Conservation (phyloP, 1,140 invertebrate genomes). For the Bombus balteatus region DNA sequence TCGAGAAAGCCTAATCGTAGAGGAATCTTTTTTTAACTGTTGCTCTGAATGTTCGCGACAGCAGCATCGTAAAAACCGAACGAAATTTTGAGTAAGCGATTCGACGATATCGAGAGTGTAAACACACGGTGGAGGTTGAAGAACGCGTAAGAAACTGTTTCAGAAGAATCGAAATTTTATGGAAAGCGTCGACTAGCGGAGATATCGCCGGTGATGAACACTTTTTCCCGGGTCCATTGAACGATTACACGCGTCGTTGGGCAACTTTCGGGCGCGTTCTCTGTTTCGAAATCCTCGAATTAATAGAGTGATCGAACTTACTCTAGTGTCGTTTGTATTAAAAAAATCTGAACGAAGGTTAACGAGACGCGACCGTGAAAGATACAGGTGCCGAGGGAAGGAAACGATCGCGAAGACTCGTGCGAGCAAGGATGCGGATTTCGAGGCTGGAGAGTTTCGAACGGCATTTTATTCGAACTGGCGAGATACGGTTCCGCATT, state of each 20-base stretch:
- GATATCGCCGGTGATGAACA: not conserved
- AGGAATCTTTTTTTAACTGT: fast-evolving
- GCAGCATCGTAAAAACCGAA: not conserved
- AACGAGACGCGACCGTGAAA: not conserved
- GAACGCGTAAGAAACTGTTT: not conserved
- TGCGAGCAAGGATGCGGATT: not conserved
- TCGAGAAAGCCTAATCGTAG: fast-evolving
- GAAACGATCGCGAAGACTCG: not conserved
- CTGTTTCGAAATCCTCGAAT: not conserved
- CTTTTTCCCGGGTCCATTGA: slow-evolving; percentile 16
- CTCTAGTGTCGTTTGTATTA: not conserved
- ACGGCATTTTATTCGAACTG: not conserved
- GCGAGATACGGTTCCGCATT: not conserved
- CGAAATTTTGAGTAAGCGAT: not conserved
- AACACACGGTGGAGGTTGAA: not conserved
- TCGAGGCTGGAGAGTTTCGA: slow-evolving; percentile 20
- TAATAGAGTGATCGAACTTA: not conserved
- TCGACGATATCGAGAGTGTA: not conserved
- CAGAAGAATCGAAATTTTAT: not conserved
- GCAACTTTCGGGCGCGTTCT: not conserved
- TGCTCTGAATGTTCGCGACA: too few species aligned
- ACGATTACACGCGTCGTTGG: slow-evolving; percentile 16
- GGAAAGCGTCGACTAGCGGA: not conserved
- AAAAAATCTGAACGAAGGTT: not conserved
- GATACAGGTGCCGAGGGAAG: not conserved